phyloP scores from a whole-genome alignment of 2,797 vertebrate species.

The Discoglossus pictus region DNA sequence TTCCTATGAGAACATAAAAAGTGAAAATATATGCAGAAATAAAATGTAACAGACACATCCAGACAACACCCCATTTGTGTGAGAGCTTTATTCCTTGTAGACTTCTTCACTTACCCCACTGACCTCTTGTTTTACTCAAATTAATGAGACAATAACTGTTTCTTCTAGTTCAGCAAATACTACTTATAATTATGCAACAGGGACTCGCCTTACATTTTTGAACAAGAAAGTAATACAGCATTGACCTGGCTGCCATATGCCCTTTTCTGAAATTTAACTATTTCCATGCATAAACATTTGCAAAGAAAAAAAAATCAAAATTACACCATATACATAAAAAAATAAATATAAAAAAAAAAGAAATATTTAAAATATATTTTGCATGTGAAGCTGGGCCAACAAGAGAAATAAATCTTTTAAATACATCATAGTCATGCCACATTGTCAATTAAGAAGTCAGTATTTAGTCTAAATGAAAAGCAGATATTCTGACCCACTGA shows the following conservation, averaged over 20 bases:
- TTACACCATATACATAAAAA: neutral
- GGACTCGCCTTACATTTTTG: conserved; percentile 22
- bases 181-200: conserved; percentile 2
- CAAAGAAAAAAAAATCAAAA: no score
- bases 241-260: neutral
- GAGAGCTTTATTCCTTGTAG: neutral
- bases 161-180: neutral
- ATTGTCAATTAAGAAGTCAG: conserved; percentile 42
- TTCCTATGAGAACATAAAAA: neutral
- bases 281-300: neutral
- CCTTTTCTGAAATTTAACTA: neutral
- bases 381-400: neutral
- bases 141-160: neutral
- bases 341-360: neutral
- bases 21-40: neutral
- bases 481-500: conserved; percentile 44
- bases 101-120: neutral
- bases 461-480: conserved; percentile 43
- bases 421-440: conserved; percentile 21
- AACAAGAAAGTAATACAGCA: conserved; percentile 9
- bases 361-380: conserved; percentile 5
- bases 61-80: conserved; percentile 1
- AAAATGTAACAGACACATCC: neutral
- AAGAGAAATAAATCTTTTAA: conserved; percentile 13
- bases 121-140: conserved; percentile 11